Evolutionary conservation across 2,888 invertebrate species (phyloP), one percentile per base, ranked within the genome.

Genomic region (Anarsia innoxiella): DNA sequence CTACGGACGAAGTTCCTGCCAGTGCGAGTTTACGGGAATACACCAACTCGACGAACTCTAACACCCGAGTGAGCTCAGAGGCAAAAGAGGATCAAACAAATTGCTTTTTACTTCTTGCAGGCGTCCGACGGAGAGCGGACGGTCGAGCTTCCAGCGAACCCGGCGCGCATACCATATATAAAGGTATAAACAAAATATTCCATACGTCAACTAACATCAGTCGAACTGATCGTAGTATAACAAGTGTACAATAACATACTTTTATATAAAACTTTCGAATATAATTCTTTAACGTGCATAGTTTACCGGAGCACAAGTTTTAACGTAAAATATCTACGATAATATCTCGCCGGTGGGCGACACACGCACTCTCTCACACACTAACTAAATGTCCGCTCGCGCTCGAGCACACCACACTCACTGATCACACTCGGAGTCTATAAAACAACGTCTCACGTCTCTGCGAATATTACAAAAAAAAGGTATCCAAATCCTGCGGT

Each of bases 301-400:
- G 29, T 42, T 39, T 51, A 62, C 62, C 59, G 49, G 69, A 66
- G 66, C 69, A 68, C 66, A 59, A 53, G 52, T 51, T 62, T 48
- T 56, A 58, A 64, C 64, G 64, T 64, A 59, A 59, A 60, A 65
- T 67, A 64, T 68, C 59, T 62, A 64, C 49, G 59, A 64, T 61
- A 66, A 51, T 54, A 59, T 59, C 55, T 59, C 51, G 60, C 53
- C 56, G 53, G 8, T n/a, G 5, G 46, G 46, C 49, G 44, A 49
- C 45, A 41, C 55, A 37, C 50, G 44, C 56, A 47, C 49, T 53
- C 56, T 23, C 15, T 15, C 33, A 26, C 31, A 10, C 23, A 27
- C 27, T n/a, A 25, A 36, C 43, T 48, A 52, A n/a, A n/a, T n/a
- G 51, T 53, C 52, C 42, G 47, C 51, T 43, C 38, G 25, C 25